Conservation (phyloP, 2,113 vertebrate species). For the Colistium nudipinnis region DNA sequence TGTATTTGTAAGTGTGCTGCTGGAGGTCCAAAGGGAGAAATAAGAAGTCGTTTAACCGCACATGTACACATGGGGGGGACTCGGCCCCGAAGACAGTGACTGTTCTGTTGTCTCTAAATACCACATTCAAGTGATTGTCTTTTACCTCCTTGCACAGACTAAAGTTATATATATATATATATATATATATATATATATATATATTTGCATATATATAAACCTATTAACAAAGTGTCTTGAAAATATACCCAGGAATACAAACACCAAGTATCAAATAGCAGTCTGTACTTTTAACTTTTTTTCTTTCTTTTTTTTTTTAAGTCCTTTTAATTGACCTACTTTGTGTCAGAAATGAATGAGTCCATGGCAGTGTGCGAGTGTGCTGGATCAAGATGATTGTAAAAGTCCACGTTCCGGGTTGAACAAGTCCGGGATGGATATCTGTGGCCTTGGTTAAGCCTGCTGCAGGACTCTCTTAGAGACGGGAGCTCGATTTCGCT, state of each 20-base stretch:
- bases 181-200: constrained; percentile 66
- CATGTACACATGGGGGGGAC: constrained; percentile 67
- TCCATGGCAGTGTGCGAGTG: constrained; percentile 51
- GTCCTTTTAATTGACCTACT: constrained; percentile 59
- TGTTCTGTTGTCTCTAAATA: constrained; percentile 66
- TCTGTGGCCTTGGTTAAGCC: constrained; percentile 76
- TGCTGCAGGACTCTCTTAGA: constrained; percentile 59
- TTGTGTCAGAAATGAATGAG: constrained; percentile 55
- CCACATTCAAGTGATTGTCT: constrained; percentile 81
- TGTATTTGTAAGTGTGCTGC: constrained; percentile 61
- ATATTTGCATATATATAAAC: constrained; percentile 77
- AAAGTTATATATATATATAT: constrained; percentile 74
- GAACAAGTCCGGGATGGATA: constrained; percentile 69
- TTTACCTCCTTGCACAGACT: constrained; percentile 84
- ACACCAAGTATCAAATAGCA: constrained; percentile 78
- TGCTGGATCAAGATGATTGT: constrained; percentile 72
- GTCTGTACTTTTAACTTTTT: constrained; percentile 71
- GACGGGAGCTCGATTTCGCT: constrained; percentile 47
- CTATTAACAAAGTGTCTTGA: constrained; percentile 85
- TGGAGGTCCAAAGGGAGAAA: constrained; percentile 53
- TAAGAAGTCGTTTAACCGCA: constrained; percentile 55
- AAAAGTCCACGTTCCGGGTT: constrained; percentile 76
- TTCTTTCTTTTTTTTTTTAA: constrained; percentile 52
- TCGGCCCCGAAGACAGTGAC: constrained; percentile 46
- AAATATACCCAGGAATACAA: constrained; percentile 82